Conservation (phyloP, 2,888 invertebrate species). For the Calliphora vomitoria region DNA sequence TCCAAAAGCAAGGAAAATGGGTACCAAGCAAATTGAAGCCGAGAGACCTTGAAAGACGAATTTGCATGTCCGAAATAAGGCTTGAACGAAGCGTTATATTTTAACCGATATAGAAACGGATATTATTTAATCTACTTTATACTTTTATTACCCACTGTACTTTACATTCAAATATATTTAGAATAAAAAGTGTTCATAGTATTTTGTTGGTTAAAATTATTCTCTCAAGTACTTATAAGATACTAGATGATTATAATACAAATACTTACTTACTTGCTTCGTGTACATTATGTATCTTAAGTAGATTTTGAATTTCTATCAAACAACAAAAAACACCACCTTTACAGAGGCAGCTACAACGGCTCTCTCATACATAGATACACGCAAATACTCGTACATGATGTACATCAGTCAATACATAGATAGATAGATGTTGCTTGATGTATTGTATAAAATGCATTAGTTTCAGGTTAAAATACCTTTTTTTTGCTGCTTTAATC, state of each 20-base stretch:
- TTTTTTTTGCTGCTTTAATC: conserved; percentile 66
- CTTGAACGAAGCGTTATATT: too few species aligned
- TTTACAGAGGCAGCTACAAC: neutral
- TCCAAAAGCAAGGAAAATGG: too few species aligned
- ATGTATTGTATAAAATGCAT: conserved; percentile 68
- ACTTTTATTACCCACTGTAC: conserved; percentile 45
- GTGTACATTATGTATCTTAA: conserved; percentile 35
- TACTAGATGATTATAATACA: conserved; percentile 53
- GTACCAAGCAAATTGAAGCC: too few species aligned
- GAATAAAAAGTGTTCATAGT: neutral
- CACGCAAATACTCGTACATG: conserved; percentile 19
- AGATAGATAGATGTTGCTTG: conserved; percentile 4
- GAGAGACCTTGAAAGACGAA: too few species aligned
- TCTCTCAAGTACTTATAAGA: conserved; percentile 53
- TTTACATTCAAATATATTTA: neutral
- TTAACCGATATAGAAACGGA: too few species aligned
- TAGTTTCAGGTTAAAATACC: conserved; percentile 61
- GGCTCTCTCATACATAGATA: neutral
- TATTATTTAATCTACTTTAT: too few species aligned
- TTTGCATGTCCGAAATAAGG: too few species aligned
- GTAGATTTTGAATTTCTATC: conserved; percentile 57
- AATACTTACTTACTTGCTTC: neutral
- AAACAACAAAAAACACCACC: conserved; percentile 29
- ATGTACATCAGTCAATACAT: neutral
- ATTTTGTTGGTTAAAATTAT: neutral